Conservation (phyloP, 2,113 vertebrate species). For the Eleginops maclovinus region DNA sequence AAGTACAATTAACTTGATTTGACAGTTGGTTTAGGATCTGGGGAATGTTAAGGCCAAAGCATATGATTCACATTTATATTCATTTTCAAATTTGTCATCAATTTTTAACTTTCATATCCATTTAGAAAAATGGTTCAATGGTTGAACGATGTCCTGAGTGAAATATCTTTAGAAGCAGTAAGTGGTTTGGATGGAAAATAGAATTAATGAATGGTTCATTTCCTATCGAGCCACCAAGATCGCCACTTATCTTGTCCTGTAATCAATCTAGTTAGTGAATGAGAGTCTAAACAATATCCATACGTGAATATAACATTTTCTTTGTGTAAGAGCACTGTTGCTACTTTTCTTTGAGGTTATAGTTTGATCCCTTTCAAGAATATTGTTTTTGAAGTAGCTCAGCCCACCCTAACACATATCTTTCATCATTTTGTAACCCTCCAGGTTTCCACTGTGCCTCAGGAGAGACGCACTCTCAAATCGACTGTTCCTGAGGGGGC, state of each 20-base stretch:
- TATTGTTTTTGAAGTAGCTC: background rate
- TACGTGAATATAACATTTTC: background rate
- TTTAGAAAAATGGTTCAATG: background rate
- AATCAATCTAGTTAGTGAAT: background rate
- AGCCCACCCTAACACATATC: background rate
- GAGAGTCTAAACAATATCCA: background rate
- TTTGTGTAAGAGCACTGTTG: background rate
- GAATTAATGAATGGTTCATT: background rate
- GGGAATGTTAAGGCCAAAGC: background rate
- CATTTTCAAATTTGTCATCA: too few relatives aligned
- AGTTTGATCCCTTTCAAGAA: background rate
- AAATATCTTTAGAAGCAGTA: background rate
- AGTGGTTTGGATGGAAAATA: too few relatives aligned
- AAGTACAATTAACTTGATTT: background rate
- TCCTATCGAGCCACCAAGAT: background rate
- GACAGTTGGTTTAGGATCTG: background rate
- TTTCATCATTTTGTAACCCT: conserved; percentile 8
- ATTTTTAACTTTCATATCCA: background rate
- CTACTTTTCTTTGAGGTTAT: background rate
- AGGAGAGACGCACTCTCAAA: conserved; percentile 91
- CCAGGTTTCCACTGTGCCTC: conserved; percentile 90
- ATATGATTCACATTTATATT: background rate
- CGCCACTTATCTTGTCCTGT: background rate
- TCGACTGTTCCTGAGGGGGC: conserved; percentile 95
- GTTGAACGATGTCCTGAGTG: too few relatives aligned